Evolutionary conservation across 2,113 vertebrate genomes (phyloP).

Genomic region (Cebus imitator): DNA sequence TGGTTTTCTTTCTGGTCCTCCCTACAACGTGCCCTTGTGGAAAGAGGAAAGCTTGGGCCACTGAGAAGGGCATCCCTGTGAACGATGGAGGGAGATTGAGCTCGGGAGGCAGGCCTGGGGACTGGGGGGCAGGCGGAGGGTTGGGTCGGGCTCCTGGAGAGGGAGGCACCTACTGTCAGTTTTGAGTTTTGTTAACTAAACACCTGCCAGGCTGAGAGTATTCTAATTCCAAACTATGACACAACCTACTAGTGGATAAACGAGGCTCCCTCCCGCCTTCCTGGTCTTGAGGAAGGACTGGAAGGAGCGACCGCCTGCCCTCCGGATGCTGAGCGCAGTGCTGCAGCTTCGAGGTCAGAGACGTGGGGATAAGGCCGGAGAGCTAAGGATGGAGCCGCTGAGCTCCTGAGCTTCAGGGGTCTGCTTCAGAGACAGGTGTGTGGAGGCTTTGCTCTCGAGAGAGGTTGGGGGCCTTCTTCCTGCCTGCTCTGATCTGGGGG

Average conservation of each 20-base stretch:
- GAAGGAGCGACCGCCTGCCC: background rate
- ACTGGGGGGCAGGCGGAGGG: no score
- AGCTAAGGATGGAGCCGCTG: background rate
- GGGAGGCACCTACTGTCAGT: no score
- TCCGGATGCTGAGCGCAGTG: background rate
- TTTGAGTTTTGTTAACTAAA: background rate
- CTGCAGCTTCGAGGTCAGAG: background rate
- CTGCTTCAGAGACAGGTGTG: background rate
- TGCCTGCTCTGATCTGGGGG: background rate
- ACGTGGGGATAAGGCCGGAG: background rate
- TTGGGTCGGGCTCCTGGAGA: background rate
- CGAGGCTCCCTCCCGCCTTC: background rate
- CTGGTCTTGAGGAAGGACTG: background rate
- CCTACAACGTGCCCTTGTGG: background rate
- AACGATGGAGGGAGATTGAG: background rate
- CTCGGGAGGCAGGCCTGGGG: background rate
- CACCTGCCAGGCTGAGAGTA: background rate
- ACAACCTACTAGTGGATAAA: background rate
- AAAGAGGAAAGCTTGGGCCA: background rate
- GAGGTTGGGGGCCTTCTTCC: background rate
- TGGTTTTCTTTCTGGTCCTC: background rate
- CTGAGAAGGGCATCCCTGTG: background rate
- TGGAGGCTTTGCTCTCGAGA: background rate
- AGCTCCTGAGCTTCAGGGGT: background rate
- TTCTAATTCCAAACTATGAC: background rate